Conservation (phyloP, 2,113 vertebrate genomes). For the Ginglymostoma cirratum region DNA sequence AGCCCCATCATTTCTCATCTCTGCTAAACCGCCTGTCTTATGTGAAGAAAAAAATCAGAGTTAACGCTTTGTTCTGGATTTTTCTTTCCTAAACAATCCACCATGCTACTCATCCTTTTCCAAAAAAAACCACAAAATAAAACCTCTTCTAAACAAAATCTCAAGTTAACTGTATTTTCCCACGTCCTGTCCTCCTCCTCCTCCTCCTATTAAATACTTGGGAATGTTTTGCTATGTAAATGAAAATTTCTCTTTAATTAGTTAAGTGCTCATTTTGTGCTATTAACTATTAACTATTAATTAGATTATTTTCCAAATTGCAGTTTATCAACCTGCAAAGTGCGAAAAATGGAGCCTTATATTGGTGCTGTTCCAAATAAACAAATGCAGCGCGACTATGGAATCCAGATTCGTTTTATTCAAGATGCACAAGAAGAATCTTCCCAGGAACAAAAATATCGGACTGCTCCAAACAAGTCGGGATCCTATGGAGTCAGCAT, state of each 20-base stretch:
- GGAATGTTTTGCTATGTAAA: constrained; percentile 24
- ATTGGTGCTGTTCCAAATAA: constrained; percentile 62
- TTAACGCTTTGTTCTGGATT: neutral
- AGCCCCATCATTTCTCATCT: neutral
- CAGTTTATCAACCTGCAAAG: constrained; percentile 49
- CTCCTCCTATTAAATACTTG: neutral
- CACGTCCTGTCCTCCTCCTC: neutral
- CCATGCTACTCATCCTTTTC: neutral
- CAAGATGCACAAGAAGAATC: constrained; percentile 44
- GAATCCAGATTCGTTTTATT: constrained; percentile 48
- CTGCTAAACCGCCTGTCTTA: neutral
- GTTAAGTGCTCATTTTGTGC: constrained; percentile 40
- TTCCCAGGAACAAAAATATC: constrained; percentile 49
- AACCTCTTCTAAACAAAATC: neutral
- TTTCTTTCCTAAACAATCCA: neutral
- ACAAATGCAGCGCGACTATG: constrained; percentile 60
- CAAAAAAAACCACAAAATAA: neutral
- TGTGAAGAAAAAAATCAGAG: neutral
- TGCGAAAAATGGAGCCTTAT: constrained; percentile 77
- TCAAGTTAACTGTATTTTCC: neutral
- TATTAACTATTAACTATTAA: constrained; percentile 43
- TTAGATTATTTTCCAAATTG: constrained; percentile 49
- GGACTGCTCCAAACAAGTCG: constrained; percentile 48
- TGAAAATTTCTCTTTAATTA: constrained; percentile 42
- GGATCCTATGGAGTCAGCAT: constrained; percentile 91